Base-by-base conservation (phyloP, 2,797 vertebrate genomes). In the Acanthurus lineatus region DNA sequence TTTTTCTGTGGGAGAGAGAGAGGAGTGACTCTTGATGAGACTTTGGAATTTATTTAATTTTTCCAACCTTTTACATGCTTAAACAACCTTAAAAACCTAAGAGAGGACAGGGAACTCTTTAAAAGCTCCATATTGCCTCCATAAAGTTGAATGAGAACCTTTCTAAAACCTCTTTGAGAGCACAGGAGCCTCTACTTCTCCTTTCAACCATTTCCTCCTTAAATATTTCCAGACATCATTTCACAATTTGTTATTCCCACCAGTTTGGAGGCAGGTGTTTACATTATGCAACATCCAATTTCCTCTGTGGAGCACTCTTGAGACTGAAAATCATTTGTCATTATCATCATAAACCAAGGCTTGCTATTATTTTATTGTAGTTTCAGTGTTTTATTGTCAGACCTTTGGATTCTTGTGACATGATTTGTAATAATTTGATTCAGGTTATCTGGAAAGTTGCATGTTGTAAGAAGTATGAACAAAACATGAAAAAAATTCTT, bases 401-500 rank as follows among this genome's bases (percentile, higher is more conserved):
- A 64, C 25, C 7, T 51, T 62, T 56, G 38, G 0, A 53, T 14
- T 66, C 19, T 58, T 4, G 10, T 25, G 3, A 9, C 17, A 57
- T 51, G 47, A n/a, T 65, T 53, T 38, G 32, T 38, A 53, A 52
- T 53, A 9, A 73, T 51, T 10, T 45, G 12, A 49, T 72, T 72
- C 22, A 32, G 19, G 35, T 76, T 79, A 19, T 58, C 62, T 75
- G 48, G 64, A 48, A 49, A 60, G 14, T 15, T 78, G 3, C 5
- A 67, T 75, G 57, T 61, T 65, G 68, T 22, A n/a, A 69, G 22
- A 73, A 44, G n/a, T 35, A 59, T 61, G 5, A 73, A 62, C 73
- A 40, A 73, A 82, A 71, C 17, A 14, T 5, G 8, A 20, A 1
- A 40, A 2, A 8, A 5, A 8, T 25, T 42, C 4, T 59, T 52